phyloP scores from a whole-genome alignment of 2,797 vertebrate species.

The Naso thynnoides region DNA sequence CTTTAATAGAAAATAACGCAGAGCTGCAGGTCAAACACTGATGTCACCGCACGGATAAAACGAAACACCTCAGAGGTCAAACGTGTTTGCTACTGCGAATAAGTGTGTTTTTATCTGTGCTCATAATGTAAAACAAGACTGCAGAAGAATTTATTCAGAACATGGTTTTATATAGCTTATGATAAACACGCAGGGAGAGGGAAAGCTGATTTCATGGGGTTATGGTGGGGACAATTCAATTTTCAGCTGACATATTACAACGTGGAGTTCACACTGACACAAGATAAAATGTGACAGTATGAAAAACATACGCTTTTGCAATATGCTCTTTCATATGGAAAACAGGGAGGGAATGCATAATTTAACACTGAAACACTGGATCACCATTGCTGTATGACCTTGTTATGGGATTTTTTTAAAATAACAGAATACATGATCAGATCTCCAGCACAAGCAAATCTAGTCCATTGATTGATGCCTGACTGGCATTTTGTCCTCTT shows the following conservation, averaged over 20 bases:
- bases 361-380: constrained; percentile 60
- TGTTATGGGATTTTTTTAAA: constrained; percentile 42
- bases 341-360: constrained; percentile 40
- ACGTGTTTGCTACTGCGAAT: constrained; percentile 8
- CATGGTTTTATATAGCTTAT: constrained; percentile 61
- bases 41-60: constrained; percentile 77
- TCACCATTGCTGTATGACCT: constrained; percentile 60
- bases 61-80: constrained; percentile 47
- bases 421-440: constrained; percentile 45
- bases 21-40: constrained; percentile 62
- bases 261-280: constrained; percentile 55
- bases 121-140: constrained; percentile 22
- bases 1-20: constrained; percentile 81
- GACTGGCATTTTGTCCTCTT: background rate
- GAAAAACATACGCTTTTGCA: constrained; percentile 40
- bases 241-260: constrained; percentile 63
- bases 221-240: constrained; percentile 36
- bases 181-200: constrained; percentile 53
- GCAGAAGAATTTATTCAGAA: constrained; percentile 42
- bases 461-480: constrained; percentile 29
- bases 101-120: background rate
- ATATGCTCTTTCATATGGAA: constrained; percentile 45
- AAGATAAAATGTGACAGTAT: constrained; percentile 39
- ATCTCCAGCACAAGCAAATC: constrained; percentile 50
- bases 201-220: constrained; percentile 44